Base-by-base conservation (phyloP, 2,888 invertebrate species). In the Harpalus rufipes region DNA sequence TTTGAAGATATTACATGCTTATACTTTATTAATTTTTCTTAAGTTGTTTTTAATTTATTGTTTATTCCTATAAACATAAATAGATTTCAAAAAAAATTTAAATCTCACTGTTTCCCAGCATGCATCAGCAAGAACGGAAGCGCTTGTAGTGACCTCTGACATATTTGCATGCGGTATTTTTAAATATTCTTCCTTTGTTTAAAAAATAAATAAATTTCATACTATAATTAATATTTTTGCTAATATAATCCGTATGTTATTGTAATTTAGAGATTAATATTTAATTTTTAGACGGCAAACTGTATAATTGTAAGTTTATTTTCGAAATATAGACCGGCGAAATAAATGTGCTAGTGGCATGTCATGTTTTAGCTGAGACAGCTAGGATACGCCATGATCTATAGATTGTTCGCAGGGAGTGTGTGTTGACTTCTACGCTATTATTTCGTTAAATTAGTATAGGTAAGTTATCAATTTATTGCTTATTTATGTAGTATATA, bases 311-410 rank as follows among this genome's bases (percentile, higher is more conserved):
- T 4, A 8, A 25, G 21, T 74, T 58, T 25, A 59, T 32, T 74
- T 25, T 41, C 14, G 18, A 58, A 74, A 82, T 68, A 56, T 8
- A 84, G 61, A 84, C 84, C 84, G 84, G 84, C 84, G 78, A 84
- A 84, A 78, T 84, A 51, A 78, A 78, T 84, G 18, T 68, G 68
- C 63, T 65, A 78, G 39, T 80, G 41, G 85, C 85, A 85, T 85
- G 85, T 79, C 85, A 85, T 72, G 85, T 85, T 85, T 79, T 68
- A 85, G 25, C 41, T 85, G 84, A 80, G 80, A 72, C 84, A 72
- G 80, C 58, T 72, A 74, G 82, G 88, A 88, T 90, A 90, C 91
- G 90, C 90, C 90, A 91, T 91, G 90, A 90, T 89, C 89, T 89
- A 88, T 88, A 87, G 88, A 87, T 89, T 89, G 88, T 89, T 89